Conservation (phyloP, 2,888 invertebrate species). For the Linnaemya vulpina region DNA sequence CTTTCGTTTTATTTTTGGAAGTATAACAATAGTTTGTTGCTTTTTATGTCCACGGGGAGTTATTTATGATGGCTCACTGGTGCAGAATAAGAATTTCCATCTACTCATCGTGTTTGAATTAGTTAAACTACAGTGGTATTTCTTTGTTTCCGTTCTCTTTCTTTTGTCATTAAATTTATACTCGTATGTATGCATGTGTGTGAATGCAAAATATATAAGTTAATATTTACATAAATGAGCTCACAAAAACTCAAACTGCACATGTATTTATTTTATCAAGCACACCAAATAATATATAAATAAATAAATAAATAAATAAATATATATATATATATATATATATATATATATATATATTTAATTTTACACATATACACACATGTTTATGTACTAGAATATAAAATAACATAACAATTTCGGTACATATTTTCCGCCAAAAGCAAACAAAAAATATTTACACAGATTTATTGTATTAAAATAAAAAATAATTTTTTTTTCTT, state of each 20-base stretch:
- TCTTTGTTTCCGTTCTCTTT: conserved; percentile 38
- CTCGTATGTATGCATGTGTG: not conserved
- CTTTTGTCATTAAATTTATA: conserved; percentile 2
- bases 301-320: too few species aligned
- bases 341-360: too few species aligned
- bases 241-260: not conserved
- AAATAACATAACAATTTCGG: too few species aligned
- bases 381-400: too few species aligned
- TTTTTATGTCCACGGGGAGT: conserved; percentile 50
- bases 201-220: conserved; percentile 22
- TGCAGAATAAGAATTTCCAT: not conserved
- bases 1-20: conserved; percentile 7
- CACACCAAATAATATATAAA: too few species aligned
- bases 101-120: not conserved
- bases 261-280: conserved; percentile 39
- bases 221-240: conserved; percentile 47
- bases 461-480: too few species aligned
- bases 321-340: too few species aligned
- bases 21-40: conserved; percentile 17
- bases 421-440: too few species aligned
- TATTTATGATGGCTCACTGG: conserved; percentile 47
- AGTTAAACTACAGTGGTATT: conserved; percentile 18
- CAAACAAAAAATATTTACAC: too few species aligned
- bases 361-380: too few species aligned
- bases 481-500: too few species aligned